Percentiles rank a stretch among this genome's conserved stretches.
phyloP scores from a whole-genome alignment of 2,797 vertebrate genomes.

The Hydrolagus colliei region DNA sequence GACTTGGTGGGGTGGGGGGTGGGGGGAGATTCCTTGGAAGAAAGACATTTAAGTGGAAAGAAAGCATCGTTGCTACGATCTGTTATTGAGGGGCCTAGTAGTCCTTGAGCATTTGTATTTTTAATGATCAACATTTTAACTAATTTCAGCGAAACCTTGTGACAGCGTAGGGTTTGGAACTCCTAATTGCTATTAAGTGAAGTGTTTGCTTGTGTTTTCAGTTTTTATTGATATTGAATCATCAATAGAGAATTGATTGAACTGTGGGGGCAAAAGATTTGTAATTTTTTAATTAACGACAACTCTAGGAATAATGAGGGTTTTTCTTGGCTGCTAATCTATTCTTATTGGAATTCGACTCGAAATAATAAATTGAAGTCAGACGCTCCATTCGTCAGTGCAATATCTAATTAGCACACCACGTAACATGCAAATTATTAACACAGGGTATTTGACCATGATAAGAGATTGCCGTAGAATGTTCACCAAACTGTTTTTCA shows the following conservation, averaged over 20 bases:
- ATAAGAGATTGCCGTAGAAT: not conserved
- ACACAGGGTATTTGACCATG: not conserved
- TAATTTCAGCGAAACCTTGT: not conserved
- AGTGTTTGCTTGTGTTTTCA: slow-evolving; percentile 5
- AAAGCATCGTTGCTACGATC: no score
- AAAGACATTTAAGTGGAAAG: no score
- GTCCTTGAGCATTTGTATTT: not conserved
- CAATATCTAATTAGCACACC: not conserved
- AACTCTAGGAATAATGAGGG: not conserved
- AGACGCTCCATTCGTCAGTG: not conserved
- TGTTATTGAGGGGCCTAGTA: not conserved
- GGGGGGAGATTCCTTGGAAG: no score
- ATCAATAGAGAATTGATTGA: not conserved
- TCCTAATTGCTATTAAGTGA: not conserved
- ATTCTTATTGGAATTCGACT: not conserved
- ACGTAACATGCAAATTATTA: not conserved
- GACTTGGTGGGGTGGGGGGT: no score
- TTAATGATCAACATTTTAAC: not conserved
- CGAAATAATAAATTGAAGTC: not conserved
- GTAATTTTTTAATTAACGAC: not conserved
- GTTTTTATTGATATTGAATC: not conserved
- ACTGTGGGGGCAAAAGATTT: not conserved
- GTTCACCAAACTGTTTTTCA: not conserved
- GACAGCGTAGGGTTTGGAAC: not conserved
- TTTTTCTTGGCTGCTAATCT: not conserved